Conservation (phyloP, 2,888 invertebrate genomes). For the Eupithecia insigniata region DNA sequence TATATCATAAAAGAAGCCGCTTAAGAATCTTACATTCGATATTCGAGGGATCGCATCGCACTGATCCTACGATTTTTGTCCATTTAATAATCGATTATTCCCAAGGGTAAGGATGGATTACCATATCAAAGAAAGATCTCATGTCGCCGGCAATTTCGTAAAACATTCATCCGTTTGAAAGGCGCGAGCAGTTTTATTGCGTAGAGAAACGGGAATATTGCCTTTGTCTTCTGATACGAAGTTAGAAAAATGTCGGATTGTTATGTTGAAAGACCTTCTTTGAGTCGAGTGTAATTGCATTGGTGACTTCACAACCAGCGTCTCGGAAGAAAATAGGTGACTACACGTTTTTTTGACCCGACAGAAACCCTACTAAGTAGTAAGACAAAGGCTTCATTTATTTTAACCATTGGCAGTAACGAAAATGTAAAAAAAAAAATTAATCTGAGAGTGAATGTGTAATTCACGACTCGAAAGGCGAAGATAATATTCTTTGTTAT, state of each 20-base stretch:
- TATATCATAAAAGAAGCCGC: slow-evolving; percentile 66
- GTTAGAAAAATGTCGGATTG: slow-evolving; percentile 37
- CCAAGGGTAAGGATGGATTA: slow-evolving; percentile 71
- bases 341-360: not conserved
- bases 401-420: too few species aligned
- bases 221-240: slow-evolving; percentile 49
- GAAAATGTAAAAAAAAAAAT: too few species aligned
- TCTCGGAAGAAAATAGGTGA: not conserved
- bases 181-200: slow-evolving; percentile 60
- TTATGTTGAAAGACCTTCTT: slow-evolving; percentile 26
- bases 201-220: slow-evolving; percentile 55
- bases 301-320: slow-evolving; percentile 1
- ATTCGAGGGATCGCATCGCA: slow-evolving; percentile 57
- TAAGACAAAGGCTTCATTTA: not conserved
- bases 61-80: slow-evolving; percentile 72
- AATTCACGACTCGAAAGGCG: too few species aligned
- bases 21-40: slow-evolving; percentile 65
- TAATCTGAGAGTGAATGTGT: too few species aligned
- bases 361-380: not conserved
- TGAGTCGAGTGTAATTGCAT: slow-evolving; percentile 26
- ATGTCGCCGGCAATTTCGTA: slow-evolving; percentile 74
- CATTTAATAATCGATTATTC: slow-evolving; percentile 81
- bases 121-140: slow-evolving; percentile 81
- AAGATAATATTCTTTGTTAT: too few species aligned
- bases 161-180: slow-evolving; percentile 66